These are phyloP conservation scores for Zonitis immaculata DNA, from an alignment of 2,888 invertebrate genomes.

Conservation along the genomic window DNA sequence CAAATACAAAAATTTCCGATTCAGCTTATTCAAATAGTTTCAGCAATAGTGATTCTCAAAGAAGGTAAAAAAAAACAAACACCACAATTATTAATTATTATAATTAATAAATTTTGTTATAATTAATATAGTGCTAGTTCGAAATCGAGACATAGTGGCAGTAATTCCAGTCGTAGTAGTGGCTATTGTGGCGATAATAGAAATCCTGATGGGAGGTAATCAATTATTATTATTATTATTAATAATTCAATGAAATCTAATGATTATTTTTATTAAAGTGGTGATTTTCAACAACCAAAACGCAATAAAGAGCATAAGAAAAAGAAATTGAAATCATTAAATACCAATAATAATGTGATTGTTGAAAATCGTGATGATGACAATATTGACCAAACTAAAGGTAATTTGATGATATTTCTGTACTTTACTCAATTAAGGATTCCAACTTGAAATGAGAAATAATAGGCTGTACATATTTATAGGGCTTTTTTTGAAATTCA, in stretches of 20 bases:
- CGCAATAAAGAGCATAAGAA: conserved; percentile 58
- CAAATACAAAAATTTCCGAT: conserved; percentile 66
- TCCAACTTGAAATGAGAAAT: too few species aligned
- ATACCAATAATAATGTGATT: conserved; percentile 18
- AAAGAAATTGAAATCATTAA: conserved; percentile 51
- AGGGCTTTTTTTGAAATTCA: too few species aligned
- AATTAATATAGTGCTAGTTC: conserved; percentile 61
- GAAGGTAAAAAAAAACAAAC: conserved; percentile 56
- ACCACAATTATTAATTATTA: not conserved
- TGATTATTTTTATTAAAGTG: conserved; percentile 41
- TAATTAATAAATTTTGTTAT: conserved; percentile 8
- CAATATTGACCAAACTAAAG: conserved; percentile 18
- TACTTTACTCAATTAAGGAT: too few species aligned
- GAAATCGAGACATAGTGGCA: conserved; percentile 72
- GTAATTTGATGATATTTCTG: conserved; percentile 13
- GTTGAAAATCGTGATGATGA: conserved; percentile 17
- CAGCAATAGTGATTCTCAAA: conserved; percentile 76
- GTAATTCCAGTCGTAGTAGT: conserved; percentile 74
- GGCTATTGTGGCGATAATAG: conserved; percentile 73
- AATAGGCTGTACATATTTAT: too few species aligned
- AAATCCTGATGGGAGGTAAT: conserved; percentile 46
- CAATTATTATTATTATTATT: too few species aligned
- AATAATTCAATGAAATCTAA: too few species aligned
- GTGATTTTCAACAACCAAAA: conserved; percentile 51
- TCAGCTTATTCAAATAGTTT: conserved; percentile 79